Evolutionary conservation across 2,888 invertebrate species (phyloP), one percentile per base, ranked within the genome.

Genomic region (Terebella lapidaria): DNA sequence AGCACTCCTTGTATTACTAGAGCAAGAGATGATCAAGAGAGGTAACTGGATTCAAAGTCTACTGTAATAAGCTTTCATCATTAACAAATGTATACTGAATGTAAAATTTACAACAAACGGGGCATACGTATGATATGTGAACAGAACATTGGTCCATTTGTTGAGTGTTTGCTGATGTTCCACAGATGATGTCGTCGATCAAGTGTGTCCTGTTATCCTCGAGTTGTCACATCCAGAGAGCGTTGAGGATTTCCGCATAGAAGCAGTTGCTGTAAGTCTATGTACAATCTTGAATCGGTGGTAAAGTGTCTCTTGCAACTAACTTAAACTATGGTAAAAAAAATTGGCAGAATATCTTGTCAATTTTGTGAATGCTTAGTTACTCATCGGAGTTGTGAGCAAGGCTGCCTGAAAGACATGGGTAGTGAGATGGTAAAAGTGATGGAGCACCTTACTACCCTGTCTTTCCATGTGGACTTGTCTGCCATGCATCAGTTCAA

Each of bases 351-450:
- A n/a, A n/a, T n/a, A n/a, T n/a, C n/a, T n/a, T n/a, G n/a, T n/a
- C n/a, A n/a, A n/a, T n/a, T n/a, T n/a, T n/a, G n/a, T n/a, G n/a
- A n/a, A n/a, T n/a, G n/a, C n/a, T n/a, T n/a, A n/a, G n/a, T n/a
- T n/a, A n/a, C n/a, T n/a, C n/a, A n/a, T n/a, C n/a, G n/a, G n/a
- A 49, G 24, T 24, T 49, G 49, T 49, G 5, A 24, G 49, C 49
- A 49, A 5, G 10, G 49, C 49, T 49, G 49, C 22, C 4, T 92
- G 93, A 93, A 93, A 94, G 93, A 94, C 94, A 90, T 90, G 91
- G 90, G 93, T 94, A 92, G 92, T 90, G 94, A 94, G 93, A 93
- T 93, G 93, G 82, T 83, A 81, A 80, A 81, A 79, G 10, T 58
- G 81, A 80, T 83, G 42, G 54, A 56, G 62, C 81, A 86, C 88